Percentiles rank a stretch among this genome's conserved stretches.
phyloP scores from a whole-genome alignment of 2,113 vertebrate species.

The Okapia johnstoni region DNA sequence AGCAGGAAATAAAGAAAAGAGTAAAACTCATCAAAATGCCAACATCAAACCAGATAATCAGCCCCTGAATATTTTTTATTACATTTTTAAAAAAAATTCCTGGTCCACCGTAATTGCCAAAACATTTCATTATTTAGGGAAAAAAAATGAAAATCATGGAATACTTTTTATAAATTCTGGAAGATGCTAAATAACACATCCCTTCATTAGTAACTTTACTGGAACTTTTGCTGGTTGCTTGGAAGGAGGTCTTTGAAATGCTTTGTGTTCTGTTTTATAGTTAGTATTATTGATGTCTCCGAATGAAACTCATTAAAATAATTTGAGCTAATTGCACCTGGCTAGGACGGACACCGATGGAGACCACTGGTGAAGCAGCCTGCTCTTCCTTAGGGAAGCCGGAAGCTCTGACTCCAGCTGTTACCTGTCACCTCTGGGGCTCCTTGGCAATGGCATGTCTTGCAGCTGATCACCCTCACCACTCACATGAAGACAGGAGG shows the following conservation, averaged over 20 bases:
- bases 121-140: not conserved
- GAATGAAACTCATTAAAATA: not conserved
- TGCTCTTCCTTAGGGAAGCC: not conserved
- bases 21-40: not conserved
- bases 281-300: not conserved
- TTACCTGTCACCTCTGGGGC: not conserved
- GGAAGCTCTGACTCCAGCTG: not conserved
- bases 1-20: not conserved
- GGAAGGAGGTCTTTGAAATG: not conserved
- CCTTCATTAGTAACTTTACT: not conserved
- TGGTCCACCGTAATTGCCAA: not conserved
- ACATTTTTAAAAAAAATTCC: not conserved
- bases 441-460: not conserved
- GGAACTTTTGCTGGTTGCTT: not conserved
- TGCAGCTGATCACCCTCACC: not conserved
- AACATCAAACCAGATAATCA: not conserved
- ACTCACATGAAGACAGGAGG: not conserved
- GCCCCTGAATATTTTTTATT: not conserved
- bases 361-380: not conserved
- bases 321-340: not conserved
- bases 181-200: conserved; percentile 13
- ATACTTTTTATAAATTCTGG: not conserved
- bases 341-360: not conserved
- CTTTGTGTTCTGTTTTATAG: not conserved
- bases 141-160: not conserved